Percentiles rank a stretch among this genome's conserved stretches.
Conservation (phyloP, 2,888 invertebrate species). For the Creontiades dilutus region DNA sequence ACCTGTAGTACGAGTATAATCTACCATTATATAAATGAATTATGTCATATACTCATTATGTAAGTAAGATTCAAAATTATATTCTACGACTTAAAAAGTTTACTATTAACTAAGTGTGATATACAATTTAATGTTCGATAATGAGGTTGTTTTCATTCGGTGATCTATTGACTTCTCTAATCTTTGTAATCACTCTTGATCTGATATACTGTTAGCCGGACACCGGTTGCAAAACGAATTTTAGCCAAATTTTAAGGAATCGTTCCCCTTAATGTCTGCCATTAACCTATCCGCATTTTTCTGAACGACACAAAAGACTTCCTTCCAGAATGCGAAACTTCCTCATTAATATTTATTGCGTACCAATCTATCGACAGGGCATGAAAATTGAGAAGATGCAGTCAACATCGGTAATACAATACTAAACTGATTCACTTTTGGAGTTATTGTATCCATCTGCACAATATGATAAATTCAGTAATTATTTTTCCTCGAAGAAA, state of each 20-base stretch:
- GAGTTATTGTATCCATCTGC: no score
- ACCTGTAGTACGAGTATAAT: neutral
- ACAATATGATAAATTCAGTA: no score
- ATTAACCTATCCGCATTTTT: no score
- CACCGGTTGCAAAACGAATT: neutral
- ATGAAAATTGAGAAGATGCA: neutral
- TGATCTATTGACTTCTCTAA: neutral
- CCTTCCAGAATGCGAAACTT: conserved; percentile 3
- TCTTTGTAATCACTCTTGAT: neutral
- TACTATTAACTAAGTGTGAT: conserved; percentile 3
- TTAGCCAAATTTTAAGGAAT: neutral
- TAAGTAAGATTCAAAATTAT: neutral
- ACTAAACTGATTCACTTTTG: no score
- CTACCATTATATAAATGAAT: neutral
- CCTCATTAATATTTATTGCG: neutral
- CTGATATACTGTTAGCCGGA: neutral
- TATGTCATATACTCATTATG: neutral
- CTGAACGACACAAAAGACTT: no score
- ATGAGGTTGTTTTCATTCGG: conserved; percentile 23
- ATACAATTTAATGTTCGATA: neutral
- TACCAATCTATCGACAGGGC: neutral
- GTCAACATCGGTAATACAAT: no score
- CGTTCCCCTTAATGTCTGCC: no score
- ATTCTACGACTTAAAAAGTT: no score
- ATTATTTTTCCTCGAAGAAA: no score